Base-by-base conservation (phyloP, 2,113 vertebrate species). In the Apteryx owenii region DNA sequence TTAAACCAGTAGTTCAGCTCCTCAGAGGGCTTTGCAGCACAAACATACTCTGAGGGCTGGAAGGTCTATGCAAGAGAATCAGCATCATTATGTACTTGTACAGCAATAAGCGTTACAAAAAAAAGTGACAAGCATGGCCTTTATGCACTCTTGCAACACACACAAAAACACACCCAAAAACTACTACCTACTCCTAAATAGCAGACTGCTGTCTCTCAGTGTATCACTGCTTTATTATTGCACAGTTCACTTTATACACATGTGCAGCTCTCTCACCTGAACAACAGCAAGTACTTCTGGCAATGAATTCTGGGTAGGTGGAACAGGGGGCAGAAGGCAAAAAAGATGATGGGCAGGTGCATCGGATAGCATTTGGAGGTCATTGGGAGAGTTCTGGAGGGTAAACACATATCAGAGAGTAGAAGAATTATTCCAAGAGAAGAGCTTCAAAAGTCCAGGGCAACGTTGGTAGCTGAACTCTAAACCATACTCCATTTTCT, bases 261-360 rank as follows among this genome's bases (percentile, higher is more conserved):
- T 3, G 4, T 9, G 62, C 61, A 23, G 0, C 28, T 19, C 53
- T 79, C 89, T 38, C 91, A 99, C 99, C 99, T 99, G 99, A 86
- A 99, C 97, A 23, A 99, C 99, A 29, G 99, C 99, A 17, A 99
- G 98, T 19, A 99, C 99, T 95, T 99, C 99, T 0, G 99, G 99
- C 64, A 99, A 97, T 0, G 99, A 98, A 81, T 99, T 99, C 98
- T 99, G 99, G 33, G 99, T 99, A 3, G 99, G 99, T 10, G 99
- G 98, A 64, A 99, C 99, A 0, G 99, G 99, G 0, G 99, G 99
- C 91, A 99, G 96, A 79, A 99, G 99, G 95, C 99, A 99, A 96
- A 99, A 99, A 56, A 99, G 99, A 76, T 99, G 99, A 97, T 99
- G 99, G 73, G 99, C 99, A 4, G 99, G 99, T 8, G 99, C 99